These are phyloP conservation scores for Pseudomyrmex sp. DNA, from an alignment of 1,140 invertebrate species.

Conservation along the genomic window DNA sequence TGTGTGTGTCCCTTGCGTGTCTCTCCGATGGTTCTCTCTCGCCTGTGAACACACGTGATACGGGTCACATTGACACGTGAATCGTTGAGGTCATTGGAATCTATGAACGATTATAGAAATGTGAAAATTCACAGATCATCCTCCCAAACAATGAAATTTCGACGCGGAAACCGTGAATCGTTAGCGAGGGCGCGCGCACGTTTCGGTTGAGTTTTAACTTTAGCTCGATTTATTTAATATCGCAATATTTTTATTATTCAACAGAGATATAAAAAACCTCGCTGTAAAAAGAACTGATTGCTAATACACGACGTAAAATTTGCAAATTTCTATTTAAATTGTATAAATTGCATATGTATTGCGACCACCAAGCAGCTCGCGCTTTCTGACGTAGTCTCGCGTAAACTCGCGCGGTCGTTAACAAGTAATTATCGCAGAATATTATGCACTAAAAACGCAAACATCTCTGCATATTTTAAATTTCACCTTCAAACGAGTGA, in stretches of 20 bases:
- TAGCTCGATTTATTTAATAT: not conserved
- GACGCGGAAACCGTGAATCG: not conserved
- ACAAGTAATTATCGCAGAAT: constrained; percentile 20
- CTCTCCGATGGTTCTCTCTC: constrained; percentile 1
- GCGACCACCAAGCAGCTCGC: not conserved
- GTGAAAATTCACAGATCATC: no score
- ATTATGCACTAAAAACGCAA: no score
- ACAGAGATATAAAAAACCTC: not conserved
- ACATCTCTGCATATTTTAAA: not conserved
- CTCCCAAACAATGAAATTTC: no score
- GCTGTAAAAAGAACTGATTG: no score
- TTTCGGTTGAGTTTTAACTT: constrained; percentile 11
- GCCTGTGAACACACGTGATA: constrained; percentile 3
- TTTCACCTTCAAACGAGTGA: not conserved
- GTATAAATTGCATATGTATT: no score
- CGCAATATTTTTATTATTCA: no score
- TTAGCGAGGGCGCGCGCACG: no score
- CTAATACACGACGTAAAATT: no score
- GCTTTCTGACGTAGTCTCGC: not conserved
- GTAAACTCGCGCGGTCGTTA: not conserved
- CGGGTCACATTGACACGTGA: constrained; percentile 5
- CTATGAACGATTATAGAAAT: no score
- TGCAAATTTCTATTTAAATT: no score
- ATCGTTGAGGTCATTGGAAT: not conserved
- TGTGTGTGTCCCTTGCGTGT: not conserved